Base-by-base conservation (phyloP, 1,140 invertebrate genomes). In the Apis laboriosa region DNA sequence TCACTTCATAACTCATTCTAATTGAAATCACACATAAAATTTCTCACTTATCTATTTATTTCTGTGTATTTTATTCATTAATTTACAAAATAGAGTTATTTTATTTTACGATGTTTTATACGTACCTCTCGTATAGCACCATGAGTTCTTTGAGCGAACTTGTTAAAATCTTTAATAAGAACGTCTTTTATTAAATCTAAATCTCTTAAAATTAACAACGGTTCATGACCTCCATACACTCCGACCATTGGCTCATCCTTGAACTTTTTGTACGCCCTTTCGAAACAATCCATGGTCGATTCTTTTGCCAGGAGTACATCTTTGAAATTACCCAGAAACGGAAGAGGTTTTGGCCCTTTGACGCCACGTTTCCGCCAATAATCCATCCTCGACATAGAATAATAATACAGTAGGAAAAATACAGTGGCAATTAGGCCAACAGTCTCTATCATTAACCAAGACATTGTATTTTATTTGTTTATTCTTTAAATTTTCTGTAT, bases 111-210 rank as follows among this genome's bases (percentile, higher is more conserved):
- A 17, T 49, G 51, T 74, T 15, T n/a, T 15, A 9, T 0, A 24
- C 43, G 13, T 80, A 87, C 86, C 61, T 77, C 73, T 13, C 68
- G 68, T 7, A 24, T 9, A 53, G 60, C 28, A 11, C 1, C 0
- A 0, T 15, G 1, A 0, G 8, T 58, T 12, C 58, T 71, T 49
- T 88, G 64, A 17, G 64, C 24, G 43, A 88, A 88, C 4, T 2
- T n/a, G 3, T 63, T 5, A 7, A 88, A 88, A 15, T 88, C 85
- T 43, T 82, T 88, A 12, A 88, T 88, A 9, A 88, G 43, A 9
- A 88, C 82, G 0, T 84, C 64, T 53, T 88, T 84, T 17, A 88
- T 82, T 2, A 84, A 49, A 0, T 84, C 61, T 4, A 78, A 66
- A 51, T 88, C 82, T 1, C 17, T 77, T 12, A 86, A 0, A 11